phyloP scores from a whole-genome alignment of 1,140 invertebrate genomes.

The Potamilus streckersoni region DNA sequence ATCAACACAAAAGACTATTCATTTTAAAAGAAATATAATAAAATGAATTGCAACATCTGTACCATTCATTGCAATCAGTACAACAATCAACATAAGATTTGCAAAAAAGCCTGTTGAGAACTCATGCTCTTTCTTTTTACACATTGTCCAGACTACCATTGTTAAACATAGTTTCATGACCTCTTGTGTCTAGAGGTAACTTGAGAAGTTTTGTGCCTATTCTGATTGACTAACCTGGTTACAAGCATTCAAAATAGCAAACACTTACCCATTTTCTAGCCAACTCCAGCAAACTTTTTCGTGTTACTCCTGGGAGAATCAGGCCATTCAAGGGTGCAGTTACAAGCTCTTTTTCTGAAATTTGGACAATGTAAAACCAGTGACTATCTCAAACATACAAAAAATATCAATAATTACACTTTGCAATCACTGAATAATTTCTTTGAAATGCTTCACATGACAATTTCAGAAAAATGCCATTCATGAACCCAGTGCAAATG shows the following conservation, averaged over 20 bases:
- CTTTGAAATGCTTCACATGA: background rate
- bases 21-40: too few species aligned
- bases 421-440: background rate
- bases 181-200: too few species aligned
- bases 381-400: background rate
- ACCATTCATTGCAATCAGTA: too few species aligned
- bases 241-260: background rate
- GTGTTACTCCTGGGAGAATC: slow-evolving; percentile 88
- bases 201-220: background rate
- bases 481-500: background rate
- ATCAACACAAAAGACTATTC: too few species aligned
- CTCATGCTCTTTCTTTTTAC: too few species aligned
- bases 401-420: background rate
- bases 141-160: too few species aligned
- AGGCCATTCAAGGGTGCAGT: slow-evolving; percentile 93
- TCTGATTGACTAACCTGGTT: background rate
- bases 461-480: background rate
- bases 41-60: too few species aligned
- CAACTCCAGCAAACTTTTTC: slow-evolving; percentile 88
- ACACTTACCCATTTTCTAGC: slow-evolving; percentile 79
- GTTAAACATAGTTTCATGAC: too few species aligned
- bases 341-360: slow-evolving; percentile 87
- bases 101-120: too few species aligned
- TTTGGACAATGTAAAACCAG: slow-evolving; percentile 11
- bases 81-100: too few species aligned